Evolutionary conservation across 1,140 invertebrate genomes (phyloP).

Genomic region (Sesamia nonagrioides): DNA sequence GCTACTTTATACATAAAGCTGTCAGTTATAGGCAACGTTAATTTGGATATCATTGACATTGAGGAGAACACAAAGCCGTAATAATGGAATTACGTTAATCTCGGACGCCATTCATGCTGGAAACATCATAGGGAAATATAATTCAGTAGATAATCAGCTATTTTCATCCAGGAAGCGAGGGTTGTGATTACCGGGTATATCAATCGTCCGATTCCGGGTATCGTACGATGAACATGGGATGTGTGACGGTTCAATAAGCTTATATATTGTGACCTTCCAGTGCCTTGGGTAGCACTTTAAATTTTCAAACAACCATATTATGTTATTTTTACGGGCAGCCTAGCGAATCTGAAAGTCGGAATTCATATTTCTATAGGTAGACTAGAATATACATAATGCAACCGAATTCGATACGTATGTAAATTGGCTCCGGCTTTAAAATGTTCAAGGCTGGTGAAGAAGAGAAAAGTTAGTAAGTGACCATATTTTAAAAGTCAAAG

Average conservation of each 20-base stretch:
- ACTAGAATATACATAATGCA: background rate
- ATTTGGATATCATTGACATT: slow-evolving; percentile 17
- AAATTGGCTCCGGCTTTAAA: background rate
- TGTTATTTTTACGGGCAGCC: background rate
- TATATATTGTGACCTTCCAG: background rate
- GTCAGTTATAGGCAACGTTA: background rate
- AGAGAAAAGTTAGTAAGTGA: background rate
- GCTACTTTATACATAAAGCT: background rate
- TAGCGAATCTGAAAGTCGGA: background rate
- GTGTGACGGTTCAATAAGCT: slow-evolving; percentile 18
- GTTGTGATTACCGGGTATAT: slow-evolving; percentile 16
- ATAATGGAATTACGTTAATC: slow-evolving; percentile 37
- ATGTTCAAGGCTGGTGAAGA: background rate
- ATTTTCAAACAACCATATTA: too few species aligned
- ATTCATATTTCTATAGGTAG: too few species aligned
- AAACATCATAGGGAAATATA: slow-evolving; percentile 37
- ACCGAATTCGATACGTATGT: background rate
- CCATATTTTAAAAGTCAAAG: slow-evolving; percentile 26
- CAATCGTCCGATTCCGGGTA: slow-evolving; percentile 17
- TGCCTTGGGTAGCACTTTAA: too few species aligned
- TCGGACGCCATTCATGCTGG: slow-evolving; percentile 34
- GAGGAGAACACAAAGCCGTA: slow-evolving; percentile 24
- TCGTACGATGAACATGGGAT: background rate
- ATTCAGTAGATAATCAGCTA: slow-evolving; percentile 20
- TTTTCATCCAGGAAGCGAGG: slow-evolving; percentile 14